These are phyloP conservation scores for Copidosoma floridanum DNA, from an alignment of 1,140 invertebrate species.

Conservation along the genomic window DNA sequence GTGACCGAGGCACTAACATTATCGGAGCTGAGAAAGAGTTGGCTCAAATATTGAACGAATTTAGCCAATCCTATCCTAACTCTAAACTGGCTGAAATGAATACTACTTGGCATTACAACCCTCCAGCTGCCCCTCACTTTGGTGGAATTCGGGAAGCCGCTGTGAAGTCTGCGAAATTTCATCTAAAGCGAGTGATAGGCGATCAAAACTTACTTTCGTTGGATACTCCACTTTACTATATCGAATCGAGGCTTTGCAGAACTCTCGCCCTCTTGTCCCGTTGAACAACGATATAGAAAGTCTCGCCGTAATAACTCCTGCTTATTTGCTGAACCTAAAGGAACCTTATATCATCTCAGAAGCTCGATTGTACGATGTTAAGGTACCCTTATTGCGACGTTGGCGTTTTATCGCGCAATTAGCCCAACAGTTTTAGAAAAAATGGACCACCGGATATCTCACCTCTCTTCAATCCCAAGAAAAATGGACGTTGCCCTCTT, in stretches of 20 bases:
- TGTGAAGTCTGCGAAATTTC: constrained; percentile 30
- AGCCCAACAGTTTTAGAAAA: constrained; percentile 12
- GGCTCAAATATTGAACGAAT: constrained; percentile 33
- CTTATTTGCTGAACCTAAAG: constrained; percentile 13
- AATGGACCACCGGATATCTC: constrained; percentile 15
- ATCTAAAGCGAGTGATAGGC: constrained; percentile 28
- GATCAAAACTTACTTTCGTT: constrained; percentile 5
- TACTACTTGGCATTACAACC: background rate
- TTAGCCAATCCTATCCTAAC: constrained; percentile 1
- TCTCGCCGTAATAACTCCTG: too few species aligned
- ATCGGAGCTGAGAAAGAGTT: too few species aligned
- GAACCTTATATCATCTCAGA: constrained; percentile 20
- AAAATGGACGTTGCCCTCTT: too few species aligned
- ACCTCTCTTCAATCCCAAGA: too few species aligned
- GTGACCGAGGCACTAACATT: too few species aligned
- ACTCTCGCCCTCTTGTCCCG: constrained; percentile 10
- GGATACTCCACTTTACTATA: constrained; percentile 3
- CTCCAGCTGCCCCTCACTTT: too few species aligned
- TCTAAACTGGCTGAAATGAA: background rate
- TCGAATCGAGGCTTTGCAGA: constrained; percentile 2
- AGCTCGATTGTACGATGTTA: background rate
- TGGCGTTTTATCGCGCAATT: constrained; percentile 1
- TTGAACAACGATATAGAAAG: constrained; percentile 8
- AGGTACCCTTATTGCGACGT: background rate
- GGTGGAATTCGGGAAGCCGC: constrained; percentile 27